Percentiles rank a stretch among this genome's conserved stretches.
phyloP scores from a whole-genome alignment of 2,888 invertebrate genomes.

The Agrochola lychnidis region DNA sequence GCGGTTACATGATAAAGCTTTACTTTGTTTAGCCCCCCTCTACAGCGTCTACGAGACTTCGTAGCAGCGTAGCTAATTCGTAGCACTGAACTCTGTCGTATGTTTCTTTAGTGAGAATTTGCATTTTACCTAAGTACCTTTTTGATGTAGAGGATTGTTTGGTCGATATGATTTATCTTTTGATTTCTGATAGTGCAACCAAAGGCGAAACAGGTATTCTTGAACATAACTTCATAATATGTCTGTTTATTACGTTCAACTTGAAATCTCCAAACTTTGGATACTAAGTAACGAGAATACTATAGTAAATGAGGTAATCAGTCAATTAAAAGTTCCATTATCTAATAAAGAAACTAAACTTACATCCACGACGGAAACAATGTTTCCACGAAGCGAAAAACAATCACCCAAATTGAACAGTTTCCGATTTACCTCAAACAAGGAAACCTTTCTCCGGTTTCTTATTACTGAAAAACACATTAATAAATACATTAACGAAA shows the following conservation, averaged over 20 bases:
- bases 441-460: constrained; percentile 41
- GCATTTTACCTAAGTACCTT: constrained; percentile 11
- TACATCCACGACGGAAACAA: constrained; percentile 23
- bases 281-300: constrained; percentile 27
- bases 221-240: neutral
- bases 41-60: constrained; percentile 60
- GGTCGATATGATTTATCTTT: neutral
- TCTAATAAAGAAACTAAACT: constrained; percentile 35
- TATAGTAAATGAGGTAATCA: constrained; percentile 33
- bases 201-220: neutral
- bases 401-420: constrained; percentile 46
- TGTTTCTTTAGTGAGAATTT: constrained; percentile 15
- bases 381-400: constrained; percentile 31
- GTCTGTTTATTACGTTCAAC: neutral
- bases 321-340: constrained; percentile 46
- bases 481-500: constrained; percentile 48
- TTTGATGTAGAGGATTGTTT: neutral
- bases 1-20: constrained; percentile 77
- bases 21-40: constrained; percentile 75
- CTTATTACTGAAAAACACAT: constrained; percentile 48
- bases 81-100: constrained; percentile 37
- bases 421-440: constrained; percentile 47
- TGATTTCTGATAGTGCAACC: neutral
- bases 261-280: neutral
- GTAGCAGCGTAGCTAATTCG: constrained; percentile 58